A percentile compares a stretch with the other conserved stretches of the same genome.
Evolutionary conservation across 2,888 invertebrate genomes (phyloP).

Genomic region (Tuta absoluta): DNA sequence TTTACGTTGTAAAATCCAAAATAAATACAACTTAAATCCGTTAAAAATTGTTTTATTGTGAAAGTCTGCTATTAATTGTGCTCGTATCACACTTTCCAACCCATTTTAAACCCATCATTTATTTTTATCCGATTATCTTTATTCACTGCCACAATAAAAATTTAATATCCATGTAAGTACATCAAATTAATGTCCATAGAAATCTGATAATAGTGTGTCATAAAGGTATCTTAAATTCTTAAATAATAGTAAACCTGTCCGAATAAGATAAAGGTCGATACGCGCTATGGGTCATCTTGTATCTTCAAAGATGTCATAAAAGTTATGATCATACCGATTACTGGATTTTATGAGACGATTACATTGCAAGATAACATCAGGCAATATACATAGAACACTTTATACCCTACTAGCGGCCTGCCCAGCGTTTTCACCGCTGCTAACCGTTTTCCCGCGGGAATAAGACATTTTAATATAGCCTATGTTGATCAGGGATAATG

Average conservation of each 20-base stretch:
- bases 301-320: constrained; percentile 2
- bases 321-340: constrained; percentile 1
- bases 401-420: no score
- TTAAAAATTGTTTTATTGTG: no score
- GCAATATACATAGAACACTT: no score
- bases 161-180: neutral
- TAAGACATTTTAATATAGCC: no score
- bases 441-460: no score
- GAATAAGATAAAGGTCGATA: constrained; percentile 2
- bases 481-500: no score
- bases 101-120: neutral
- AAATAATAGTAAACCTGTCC: constrained; percentile 2
- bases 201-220: constrained; percentile 2
- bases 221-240: constrained; percentile 8
- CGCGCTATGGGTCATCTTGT: neutral
- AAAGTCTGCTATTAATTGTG: no score
- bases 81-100: no score
- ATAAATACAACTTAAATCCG: no score
- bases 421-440: no score
- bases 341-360: neutral
- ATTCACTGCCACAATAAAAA: neutral
- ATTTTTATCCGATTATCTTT: neutral
- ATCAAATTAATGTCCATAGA: neutral
- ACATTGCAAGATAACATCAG: neutral
- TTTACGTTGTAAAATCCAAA: no score